phyloP scores from a whole-genome alignment of 2,888 invertebrate species.

The Ennomos erosarius region DNA sequence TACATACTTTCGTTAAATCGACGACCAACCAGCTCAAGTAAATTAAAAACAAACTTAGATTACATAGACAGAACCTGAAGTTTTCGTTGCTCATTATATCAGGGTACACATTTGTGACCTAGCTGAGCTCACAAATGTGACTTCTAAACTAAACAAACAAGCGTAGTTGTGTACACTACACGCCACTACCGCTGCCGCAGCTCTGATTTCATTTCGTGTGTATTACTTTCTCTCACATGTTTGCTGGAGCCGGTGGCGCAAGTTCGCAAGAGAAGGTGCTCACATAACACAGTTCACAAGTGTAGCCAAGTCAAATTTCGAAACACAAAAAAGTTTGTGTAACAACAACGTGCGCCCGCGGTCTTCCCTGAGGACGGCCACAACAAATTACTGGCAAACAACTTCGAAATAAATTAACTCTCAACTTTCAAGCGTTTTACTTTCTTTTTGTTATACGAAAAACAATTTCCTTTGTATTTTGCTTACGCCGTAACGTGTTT shows the following conservation, averaged over 20 bases:
- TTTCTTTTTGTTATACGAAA: constrained; percentile 74
- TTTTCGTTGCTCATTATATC: constrained; percentile 1
- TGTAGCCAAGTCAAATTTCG: constrained; percentile 68
- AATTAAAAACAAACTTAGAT: too few species aligned
- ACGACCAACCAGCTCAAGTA: too few species aligned
- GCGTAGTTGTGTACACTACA: constrained; percentile 20
- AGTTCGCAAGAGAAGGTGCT: constrained; percentile 49
- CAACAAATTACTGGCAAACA: constrained; percentile 83
- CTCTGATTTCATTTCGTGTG: constrained; percentile 36
- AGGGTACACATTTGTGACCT: constrained; percentile 11
- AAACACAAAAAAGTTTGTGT: constrained; percentile 73
- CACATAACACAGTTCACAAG: constrained; percentile 60
- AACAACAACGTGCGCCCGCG: constrained; percentile 66
- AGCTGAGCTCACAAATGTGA: constrained; percentile 12
- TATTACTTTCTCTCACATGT: constrained; percentile 32
- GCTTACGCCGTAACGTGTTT: constrained; percentile 62
- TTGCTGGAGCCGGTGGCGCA: constrained; percentile 23
- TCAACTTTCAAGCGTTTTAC: constrained; percentile 81
- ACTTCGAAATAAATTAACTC: constrained; percentile 84
- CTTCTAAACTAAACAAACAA: constrained; percentile 35
- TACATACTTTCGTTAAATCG: too few species aligned
- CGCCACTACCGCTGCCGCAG: constrained; percentile 19
- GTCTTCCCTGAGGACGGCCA: constrained; percentile 74
- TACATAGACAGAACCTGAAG: too few species aligned
- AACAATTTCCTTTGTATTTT: constrained; percentile 79